phyloP scores from a whole-genome alignment of 2,888 invertebrate species.

The Trichogramma evanescens region DNA sequence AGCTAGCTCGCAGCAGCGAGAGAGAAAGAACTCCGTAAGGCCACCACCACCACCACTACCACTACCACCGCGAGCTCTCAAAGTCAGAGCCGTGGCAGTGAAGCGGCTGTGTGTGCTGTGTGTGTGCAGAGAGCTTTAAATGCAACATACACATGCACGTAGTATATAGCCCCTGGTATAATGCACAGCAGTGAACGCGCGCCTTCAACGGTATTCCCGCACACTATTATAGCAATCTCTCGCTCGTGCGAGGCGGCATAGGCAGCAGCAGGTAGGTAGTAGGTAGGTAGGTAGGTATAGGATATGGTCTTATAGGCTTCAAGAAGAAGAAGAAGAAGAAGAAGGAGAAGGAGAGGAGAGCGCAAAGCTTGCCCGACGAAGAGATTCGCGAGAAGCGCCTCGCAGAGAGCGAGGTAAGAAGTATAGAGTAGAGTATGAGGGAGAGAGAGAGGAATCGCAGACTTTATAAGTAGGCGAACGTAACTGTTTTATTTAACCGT shows the following conservation, averaged over 20 bases:
- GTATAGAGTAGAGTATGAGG: not conserved
- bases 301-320: not conserved
- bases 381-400: too few species aligned
- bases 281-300: not conserved
- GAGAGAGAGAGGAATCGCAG: conserved; percentile 15
- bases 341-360: not conserved
- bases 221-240: conserved; percentile 20
- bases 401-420: not conserved
- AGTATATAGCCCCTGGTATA: too few species aligned
- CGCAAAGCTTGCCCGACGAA: not conserved
- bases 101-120: too few species aligned
- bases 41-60: too few species aligned
- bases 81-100: too few species aligned
- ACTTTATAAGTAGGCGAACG: conserved; percentile 39
- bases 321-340: conserved; percentile 1
- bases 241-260: conserved; percentile 8
- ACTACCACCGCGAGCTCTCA: too few species aligned
- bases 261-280: not conserved
- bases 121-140: too few species aligned
- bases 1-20: too few species aligned
- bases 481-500: conserved; percentile 42
- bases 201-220: too few species aligned
- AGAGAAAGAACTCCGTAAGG: too few species aligned
- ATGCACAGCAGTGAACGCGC: too few species aligned
- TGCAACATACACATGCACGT: too few species aligned